Conservation (phyloP, 2,113 vertebrate genomes). For the Lonchura striata region DNA sequence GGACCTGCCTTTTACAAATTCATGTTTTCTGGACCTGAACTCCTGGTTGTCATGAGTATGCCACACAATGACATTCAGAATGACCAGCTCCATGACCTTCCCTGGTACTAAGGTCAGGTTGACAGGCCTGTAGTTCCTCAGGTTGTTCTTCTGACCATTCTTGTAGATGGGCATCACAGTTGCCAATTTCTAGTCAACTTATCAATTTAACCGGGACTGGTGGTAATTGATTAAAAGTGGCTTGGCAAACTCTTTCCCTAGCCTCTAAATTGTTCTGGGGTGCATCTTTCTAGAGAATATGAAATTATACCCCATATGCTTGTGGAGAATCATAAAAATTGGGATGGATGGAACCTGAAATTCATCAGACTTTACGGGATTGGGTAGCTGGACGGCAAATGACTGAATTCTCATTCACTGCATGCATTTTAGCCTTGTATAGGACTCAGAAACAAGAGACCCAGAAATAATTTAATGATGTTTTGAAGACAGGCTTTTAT, state of each 20-base stretch:
- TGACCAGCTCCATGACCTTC: background rate
- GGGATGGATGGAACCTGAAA: background rate
- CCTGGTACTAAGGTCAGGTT: background rate
- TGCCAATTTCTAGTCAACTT: background rate
- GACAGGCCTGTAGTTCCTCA: background rate
- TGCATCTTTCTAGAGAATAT: background rate
- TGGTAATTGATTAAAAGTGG: background rate
- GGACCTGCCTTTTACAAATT: background rate
- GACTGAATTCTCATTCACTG: background rate
- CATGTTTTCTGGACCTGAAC: background rate
- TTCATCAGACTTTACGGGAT: background rate
- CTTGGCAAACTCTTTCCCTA: background rate
- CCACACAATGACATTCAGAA: background rate
- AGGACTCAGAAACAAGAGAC: background rate
- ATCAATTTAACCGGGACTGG: background rate
- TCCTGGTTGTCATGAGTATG: background rate
- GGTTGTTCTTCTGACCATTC: background rate
- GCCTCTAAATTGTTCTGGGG: background rate
- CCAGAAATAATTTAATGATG: background rate
- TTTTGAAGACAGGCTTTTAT: background rate
- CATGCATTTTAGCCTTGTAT: background rate
- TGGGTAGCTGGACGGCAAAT: background rate
- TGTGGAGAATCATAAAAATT: background rate
- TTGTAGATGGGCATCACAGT: background rate
- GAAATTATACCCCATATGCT: background rate